Evolutionary conservation across 53 echinoderm and acorn worm species (phyloP).

Genomic region (Stichopus horrens): DNA sequence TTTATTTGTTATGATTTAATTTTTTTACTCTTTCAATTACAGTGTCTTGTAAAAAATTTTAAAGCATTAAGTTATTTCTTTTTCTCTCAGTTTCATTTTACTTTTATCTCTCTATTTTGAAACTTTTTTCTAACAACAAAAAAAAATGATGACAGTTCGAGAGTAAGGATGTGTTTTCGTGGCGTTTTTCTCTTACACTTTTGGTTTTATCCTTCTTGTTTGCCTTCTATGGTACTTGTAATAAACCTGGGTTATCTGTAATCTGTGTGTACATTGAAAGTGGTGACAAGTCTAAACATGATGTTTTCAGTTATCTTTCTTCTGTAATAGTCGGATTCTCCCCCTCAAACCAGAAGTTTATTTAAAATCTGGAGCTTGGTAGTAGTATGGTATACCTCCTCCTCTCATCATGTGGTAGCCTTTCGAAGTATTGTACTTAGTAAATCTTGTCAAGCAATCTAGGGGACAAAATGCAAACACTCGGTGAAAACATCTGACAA

Average conservation of each 20-base stretch:
- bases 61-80: conserved; percentile 33
- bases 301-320: not conserved
- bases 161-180: not conserved
- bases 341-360: not conserved
- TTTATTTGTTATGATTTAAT: not conserved
- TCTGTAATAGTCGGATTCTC: not conserved
- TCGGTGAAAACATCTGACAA: not conserved
- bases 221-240: conserved; percentile 19
- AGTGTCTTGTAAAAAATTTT: conserved; percentile 46
- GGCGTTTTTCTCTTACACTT: too few relatives aligned
- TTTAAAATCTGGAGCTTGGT: not conserved
- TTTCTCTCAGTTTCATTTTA: conserved; percentile 30
- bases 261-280: conserved; percentile 14
- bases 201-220: not conserved
- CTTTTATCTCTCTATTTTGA: not conserved
- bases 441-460: not conserved
- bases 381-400: not conserved
- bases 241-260: not conserved
- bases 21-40: conserved; percentile 47
- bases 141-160: not conserved
- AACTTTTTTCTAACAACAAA: not conserved
- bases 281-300: not conserved
- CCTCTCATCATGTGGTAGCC: not conserved
- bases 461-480: not conserved
- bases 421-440: not conserved